A percentile compares a stretch with the other conserved stretches of the same genome.
These are phyloP conservation scores for Solea senegalensis DNA, from an alignment of 2,113 vertebrate genomes.

Conservation along the genomic window DNA sequence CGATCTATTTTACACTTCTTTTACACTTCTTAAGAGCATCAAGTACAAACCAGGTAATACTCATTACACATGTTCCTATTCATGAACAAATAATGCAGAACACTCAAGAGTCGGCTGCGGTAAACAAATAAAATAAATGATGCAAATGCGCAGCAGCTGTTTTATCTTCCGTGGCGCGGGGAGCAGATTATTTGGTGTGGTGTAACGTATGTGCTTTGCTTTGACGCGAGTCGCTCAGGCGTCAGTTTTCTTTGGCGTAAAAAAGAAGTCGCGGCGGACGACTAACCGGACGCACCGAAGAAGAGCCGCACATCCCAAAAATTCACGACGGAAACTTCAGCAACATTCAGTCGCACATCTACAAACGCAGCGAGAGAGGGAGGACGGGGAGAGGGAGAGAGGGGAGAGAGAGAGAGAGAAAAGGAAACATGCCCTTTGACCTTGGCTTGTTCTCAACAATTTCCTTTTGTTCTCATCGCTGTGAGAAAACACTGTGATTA, in stretches of 20 bases:
- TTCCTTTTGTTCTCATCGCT: slow-evolving; percentile 90
- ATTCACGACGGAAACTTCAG: slow-evolving; percentile 71
- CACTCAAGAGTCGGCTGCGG: neutral
- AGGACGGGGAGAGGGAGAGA: neutral
- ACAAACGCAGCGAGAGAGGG: neutral
- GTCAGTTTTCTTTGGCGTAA: slow-evolving; percentile 77
- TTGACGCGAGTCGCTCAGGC: slow-evolving; percentile 56
- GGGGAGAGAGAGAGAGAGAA: neutral
- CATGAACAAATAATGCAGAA: neutral
- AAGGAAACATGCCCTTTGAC: slow-evolving; percentile 86
- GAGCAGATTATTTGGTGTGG: slow-evolving; percentile 23
- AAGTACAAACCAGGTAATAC: too few species aligned
- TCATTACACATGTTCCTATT: neutral
- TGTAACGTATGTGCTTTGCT: slow-evolving; percentile 5
- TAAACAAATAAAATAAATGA: slow-evolving; percentile 28
- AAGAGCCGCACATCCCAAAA: slow-evolving; percentile 78
- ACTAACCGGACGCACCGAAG: slow-evolving; percentile 62
- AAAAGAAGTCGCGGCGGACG: slow-evolving; percentile 63
- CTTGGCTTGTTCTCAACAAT: slow-evolving; percentile 85
- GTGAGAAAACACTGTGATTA: slow-evolving; percentile 88
- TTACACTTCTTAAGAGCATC: too few species aligned
- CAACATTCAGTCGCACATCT: slow-evolving; percentile 45
- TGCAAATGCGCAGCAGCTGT: slow-evolving; percentile 9
- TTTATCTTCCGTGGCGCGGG: slow-evolving; percentile 12
- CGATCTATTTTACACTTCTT: too few species aligned